Evolutionary conservation across 2,888 invertebrate genomes (phyloP), one percentile per base, ranked within the genome.

Genomic region (Rotaria macrura): DNA sequence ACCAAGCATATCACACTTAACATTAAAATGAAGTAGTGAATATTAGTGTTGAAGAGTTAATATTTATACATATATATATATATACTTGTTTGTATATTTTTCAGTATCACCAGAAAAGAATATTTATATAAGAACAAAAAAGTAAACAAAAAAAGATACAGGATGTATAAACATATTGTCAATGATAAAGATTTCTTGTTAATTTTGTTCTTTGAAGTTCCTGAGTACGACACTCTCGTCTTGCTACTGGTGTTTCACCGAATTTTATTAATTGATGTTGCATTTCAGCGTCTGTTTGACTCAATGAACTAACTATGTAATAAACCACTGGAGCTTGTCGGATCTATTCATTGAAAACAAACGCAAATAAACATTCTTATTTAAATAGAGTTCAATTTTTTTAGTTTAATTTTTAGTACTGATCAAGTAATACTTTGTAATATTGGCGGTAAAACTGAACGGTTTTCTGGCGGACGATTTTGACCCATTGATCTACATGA

Each of bases 181-280:
- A 79, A 79, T 79, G 79, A n/a, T 43, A 79, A 43, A 79, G 43
- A 43, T 79, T 79, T 79, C 79, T 40, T 79, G 79, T 43, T 79
- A 79, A 79, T 43, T 43, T 40, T 43, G 79, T 79, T n/a, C 79
- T 40, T n/a, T 79, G 79, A 20, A 79, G n/a, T 79, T 79, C 79
- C 43, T 79, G 79, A 43, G 79, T 79, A n/a, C 79, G 79, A 43
- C 79, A 10, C 7, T 34, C 79, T 40, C 79, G 79, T 79, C 40
- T 23, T 43, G 79, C 79, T 23, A 79, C 10, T 25, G 79, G 25
- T 79, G 79, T 79, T 79, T 79, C 40, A 43, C 43, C n/a, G 14
- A 40, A 43, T 43, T 43, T 65, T 2, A 20, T 20, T 65, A 34
- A 34, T 34, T 17, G 34, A 20, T 65, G 65, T 7, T 65, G 65